These are phyloP conservation scores for Falco berigora DNA, from an alignment of 2,797 vertebrate genomes.

Conservation along the genomic window DNA sequence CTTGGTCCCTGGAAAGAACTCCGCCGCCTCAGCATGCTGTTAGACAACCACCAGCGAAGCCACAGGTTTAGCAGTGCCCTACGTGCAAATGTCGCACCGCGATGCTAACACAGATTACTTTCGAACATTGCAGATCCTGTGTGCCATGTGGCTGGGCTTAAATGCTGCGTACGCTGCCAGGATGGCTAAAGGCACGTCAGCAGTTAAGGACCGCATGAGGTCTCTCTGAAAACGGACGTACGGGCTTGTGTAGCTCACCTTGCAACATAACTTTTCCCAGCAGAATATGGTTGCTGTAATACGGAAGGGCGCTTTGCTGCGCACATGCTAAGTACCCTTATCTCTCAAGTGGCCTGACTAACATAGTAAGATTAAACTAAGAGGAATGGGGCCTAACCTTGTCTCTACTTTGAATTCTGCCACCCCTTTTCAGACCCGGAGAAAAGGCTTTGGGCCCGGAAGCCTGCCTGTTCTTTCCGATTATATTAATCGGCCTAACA, in stretches of 20 bases:
- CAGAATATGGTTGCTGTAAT: background rate
- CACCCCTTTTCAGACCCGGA: background rate
- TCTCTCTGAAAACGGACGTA: background rate
- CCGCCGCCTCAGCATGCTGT: background rate
- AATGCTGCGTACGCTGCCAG: background rate
- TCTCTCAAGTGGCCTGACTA: background rate
- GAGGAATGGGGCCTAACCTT: background rate
- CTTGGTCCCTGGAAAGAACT: background rate
- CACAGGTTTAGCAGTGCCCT: background rate
- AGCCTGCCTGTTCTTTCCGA: background rate
- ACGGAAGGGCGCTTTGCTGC: background rate
- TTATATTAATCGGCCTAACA: background rate
- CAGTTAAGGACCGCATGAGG: background rate
- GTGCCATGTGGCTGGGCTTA: background rate
- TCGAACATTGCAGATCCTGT: background rate
- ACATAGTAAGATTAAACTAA: slow-evolving; percentile 7
- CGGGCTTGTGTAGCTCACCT: background rate
- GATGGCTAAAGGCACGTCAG: background rate
- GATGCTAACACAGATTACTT: background rate
- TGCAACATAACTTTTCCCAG: background rate
- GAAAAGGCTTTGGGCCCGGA: background rate
- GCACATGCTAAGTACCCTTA: background rate
- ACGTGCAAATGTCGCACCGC: rapidly evolving
- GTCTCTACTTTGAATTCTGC: background rate
- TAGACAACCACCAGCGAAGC: background rate